Conservation (phyloP, 2,888 invertebrate genomes). For the Caenorhabditis sp. region DNA sequence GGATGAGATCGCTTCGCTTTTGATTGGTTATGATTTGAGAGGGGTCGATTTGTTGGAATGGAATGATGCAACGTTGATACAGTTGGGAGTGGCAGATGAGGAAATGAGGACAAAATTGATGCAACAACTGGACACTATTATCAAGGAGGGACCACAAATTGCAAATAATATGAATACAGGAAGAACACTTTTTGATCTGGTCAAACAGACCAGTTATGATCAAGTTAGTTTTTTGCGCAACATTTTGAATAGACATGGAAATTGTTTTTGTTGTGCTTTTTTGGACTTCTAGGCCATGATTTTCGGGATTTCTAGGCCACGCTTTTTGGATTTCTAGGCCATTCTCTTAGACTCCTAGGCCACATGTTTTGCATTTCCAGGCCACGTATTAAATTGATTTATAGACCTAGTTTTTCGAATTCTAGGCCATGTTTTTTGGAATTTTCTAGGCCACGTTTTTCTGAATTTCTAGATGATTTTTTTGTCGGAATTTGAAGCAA, state of each 20-base stretch:
- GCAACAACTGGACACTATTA: conserved; percentile 30
- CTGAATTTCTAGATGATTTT: too few species aligned
- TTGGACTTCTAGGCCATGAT: too few species aligned
- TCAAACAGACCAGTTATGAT: conserved; percentile 48
- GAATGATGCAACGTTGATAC: conserved; percentile 46
- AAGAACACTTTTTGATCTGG: conserved; percentile 52
- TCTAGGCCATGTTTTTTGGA: too few species aligned
- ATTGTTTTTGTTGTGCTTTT: too few species aligned
- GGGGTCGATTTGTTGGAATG: conserved; percentile 54
- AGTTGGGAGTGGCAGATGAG: conserved; percentile 24
- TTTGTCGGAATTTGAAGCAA: too few species aligned
- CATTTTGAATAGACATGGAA: not conserved
- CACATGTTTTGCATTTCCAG: too few species aligned
- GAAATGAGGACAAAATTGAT: conserved; percentile 37
- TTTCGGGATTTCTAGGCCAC: too few species aligned
- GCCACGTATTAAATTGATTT: too few species aligned
- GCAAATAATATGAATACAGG: conserved; percentile 16
- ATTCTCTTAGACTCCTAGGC: too few species aligned
- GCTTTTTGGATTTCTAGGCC: too few species aligned
- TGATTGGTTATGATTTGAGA: conserved; percentile 57
- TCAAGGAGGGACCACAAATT: conserved; percentile 31
- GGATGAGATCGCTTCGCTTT: conserved; percentile 54
- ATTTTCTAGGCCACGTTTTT: too few species aligned
- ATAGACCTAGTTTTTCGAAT: too few species aligned
- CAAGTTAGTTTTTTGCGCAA: conserved; percentile 32